These are phyloP conservation scores for Anagrus nilaparvatae DNA, from an alignment of 1,140 invertebrate genomes.

Conservation along the genomic window DNA sequence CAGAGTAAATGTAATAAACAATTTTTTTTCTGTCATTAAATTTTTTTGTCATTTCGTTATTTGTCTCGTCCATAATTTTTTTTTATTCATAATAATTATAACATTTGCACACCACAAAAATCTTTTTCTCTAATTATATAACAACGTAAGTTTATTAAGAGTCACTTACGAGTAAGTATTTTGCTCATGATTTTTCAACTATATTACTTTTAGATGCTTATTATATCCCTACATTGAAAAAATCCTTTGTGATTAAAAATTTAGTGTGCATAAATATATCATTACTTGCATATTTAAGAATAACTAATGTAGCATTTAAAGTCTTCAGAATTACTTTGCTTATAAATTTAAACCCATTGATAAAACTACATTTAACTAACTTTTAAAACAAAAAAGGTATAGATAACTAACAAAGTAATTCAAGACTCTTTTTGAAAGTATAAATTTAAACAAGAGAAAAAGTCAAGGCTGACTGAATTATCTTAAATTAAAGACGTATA, in stretches of 20 bases:
- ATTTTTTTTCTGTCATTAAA: no score
- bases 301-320: no score
- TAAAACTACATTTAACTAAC: background rate
- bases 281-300: slow-evolving; percentile 12
- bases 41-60: no score
- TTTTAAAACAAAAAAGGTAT: background rate
- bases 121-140: slow-evolving; percentile 9
- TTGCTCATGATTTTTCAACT: no score
- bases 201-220: no score
- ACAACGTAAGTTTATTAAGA: slow-evolving; percentile 5
- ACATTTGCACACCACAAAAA: slow-evolving; percentile 11
- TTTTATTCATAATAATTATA: no score
- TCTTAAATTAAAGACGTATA: slow-evolving; percentile 19
- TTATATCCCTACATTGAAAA: no score
- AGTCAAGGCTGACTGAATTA: slow-evolving; percentile 16
- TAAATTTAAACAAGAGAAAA: slow-evolving; percentile 4
- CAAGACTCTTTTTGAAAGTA: background rate
- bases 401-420: slow-evolving; percentile 1
- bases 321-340: slow-evolving; percentile 1
- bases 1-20: no score
- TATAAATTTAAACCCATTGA: slow-evolving; percentile 2
- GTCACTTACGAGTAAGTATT: slow-evolving; percentile 17
- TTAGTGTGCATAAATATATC: slow-evolving; percentile 16
- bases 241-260: slow-evolving; percentile 15
- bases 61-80: no score